A percentile compares a stretch with the other conserved stretches of the same genome.
phyloP scores from a whole-genome alignment of 2,888 invertebrate species.

The Drosophila nr. medialis region DNA sequence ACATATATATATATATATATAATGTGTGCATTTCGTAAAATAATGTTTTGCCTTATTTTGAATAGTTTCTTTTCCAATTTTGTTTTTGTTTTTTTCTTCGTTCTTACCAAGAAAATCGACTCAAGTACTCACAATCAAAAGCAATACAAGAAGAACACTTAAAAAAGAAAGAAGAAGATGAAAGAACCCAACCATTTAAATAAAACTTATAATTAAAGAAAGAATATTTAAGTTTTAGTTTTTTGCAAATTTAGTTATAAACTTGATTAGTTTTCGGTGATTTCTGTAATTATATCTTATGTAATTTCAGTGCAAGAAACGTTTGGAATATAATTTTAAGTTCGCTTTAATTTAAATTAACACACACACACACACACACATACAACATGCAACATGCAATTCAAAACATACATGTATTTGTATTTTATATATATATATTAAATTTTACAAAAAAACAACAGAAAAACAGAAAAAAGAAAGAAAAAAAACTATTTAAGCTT shows the following conservation, averaged over 20 bases:
- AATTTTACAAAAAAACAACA: slow-evolving; percentile 48
- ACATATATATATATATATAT: slow-evolving; percentile 30
- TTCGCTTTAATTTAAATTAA: slow-evolving; percentile 54
- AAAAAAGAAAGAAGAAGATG: slow-evolving; percentile 18
- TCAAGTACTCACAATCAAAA: slow-evolving; percentile 60
- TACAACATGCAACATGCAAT: slow-evolving; percentile 6
- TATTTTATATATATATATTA: slow-evolving; percentile 56
- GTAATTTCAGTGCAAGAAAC: slow-evolving; percentile 41
- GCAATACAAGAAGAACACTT: slow-evolving; percentile 58
- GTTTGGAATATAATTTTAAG: slow-evolving; percentile 45
- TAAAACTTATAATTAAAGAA: slow-evolving; percentile 14
- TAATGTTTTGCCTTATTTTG: slow-evolving; percentile 32
- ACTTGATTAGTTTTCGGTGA: slow-evolving; percentile 38
- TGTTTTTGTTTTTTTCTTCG: slow-evolving; percentile 9
- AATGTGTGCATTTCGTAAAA: slow-evolving; percentile 55
- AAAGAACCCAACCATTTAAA: slow-evolving; percentile 11
- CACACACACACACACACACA: slow-evolving; percentile 8
- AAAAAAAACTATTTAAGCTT: slow-evolving; percentile 66
- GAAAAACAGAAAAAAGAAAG: slow-evolving; percentile 39
- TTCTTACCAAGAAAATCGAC: slow-evolving; percentile 21
- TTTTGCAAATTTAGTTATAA: slow-evolving; percentile 54
- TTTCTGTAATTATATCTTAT: slow-evolving; percentile 51
- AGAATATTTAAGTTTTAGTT: slow-evolving; percentile 61
- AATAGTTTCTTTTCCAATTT: slow-evolving; percentile 23
- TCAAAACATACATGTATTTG: slow-evolving; percentile 41